These are phyloP conservation scores for Micromussa lordhowensis DNA, from an alignment of 92 coral and sea anemone genomes.

Conservation along the genomic window DNA sequence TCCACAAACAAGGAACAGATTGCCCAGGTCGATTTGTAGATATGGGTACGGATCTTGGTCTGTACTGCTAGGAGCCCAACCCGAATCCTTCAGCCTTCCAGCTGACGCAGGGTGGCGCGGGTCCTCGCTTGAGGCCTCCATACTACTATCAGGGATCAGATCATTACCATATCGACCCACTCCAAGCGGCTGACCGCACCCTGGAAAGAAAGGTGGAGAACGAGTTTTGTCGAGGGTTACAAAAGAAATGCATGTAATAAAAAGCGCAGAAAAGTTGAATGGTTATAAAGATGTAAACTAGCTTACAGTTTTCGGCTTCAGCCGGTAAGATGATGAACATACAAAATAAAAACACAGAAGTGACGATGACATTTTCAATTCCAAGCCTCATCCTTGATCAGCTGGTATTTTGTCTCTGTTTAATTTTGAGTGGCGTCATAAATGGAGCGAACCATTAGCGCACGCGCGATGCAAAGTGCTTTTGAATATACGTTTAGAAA, in stretches of 20 bases:
- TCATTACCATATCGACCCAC: not conserved
- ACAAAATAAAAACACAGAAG: not conserved
- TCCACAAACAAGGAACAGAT: slow-evolving; percentile 29
- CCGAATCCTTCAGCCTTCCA: slow-evolving; percentile 1
- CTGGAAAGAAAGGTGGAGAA: not conserved
- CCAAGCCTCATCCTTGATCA: not conserved
- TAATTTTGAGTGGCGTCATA: not conserved
- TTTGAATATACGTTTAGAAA: no score
- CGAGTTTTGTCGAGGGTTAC: not conserved
- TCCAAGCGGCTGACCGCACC: slow-evolving; percentile 1
- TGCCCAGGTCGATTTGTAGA: not conserved
- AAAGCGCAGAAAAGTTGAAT: not conserved
- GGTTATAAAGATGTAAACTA: not conserved
- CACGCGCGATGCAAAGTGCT: not conserved
- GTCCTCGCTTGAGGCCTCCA: not conserved
- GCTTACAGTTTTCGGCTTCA: not conserved
- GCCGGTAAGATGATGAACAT: not conserved
- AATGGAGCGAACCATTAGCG: not conserved
- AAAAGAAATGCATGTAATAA: not conserved
- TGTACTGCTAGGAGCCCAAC: not conserved
- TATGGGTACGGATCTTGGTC: slow-evolving; percentile 4
- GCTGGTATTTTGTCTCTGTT: not conserved
- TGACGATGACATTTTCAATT: not conserved
- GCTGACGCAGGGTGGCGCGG: not conserved
- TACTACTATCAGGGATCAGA: not conserved